These are phyloP conservation scores for Pedionomus torquatus DNA, from an alignment of 2,113 vertebrate genomes.

Conservation along the genomic window DNA sequence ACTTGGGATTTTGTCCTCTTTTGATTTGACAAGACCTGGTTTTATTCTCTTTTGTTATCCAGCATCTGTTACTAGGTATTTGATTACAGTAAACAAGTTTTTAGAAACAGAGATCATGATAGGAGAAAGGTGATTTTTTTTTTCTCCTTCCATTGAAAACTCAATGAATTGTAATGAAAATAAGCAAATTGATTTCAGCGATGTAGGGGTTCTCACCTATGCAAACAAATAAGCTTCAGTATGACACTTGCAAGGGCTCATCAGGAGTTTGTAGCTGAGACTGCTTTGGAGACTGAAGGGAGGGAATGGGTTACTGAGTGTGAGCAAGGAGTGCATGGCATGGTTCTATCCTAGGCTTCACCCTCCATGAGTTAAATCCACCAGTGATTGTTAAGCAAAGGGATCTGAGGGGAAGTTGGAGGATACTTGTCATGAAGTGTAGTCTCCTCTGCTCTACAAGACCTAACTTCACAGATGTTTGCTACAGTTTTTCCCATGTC, in stretches of 20 bases:
- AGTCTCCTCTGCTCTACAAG: background rate
- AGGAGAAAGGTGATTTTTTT: background rate
- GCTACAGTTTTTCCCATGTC: background rate
- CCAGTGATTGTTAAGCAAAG: background rate
- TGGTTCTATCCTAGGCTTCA: background rate
- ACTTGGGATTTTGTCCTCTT: background rate
- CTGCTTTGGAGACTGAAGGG: background rate
- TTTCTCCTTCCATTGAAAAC: background rate
- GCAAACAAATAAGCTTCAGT: background rate
- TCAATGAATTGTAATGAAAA: background rate
- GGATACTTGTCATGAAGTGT: background rate
- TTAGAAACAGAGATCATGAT: background rate
- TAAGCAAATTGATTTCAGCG: background rate
- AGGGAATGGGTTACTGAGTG: background rate
- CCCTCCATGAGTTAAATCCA: background rate
- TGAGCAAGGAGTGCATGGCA: fast-evolving
- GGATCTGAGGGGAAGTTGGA: background rate
- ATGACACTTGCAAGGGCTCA: background rate
- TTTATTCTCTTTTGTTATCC: background rate
- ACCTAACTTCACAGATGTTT: background rate
- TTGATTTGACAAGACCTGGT: background rate
- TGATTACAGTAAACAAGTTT: background rate
- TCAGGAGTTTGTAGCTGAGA: background rate
- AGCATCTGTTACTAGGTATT: background rate
- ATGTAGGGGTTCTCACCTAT: background rate